Base-by-base conservation (phyloP, 1,140 invertebrate genomes). In the Magallana gigas region DNA sequence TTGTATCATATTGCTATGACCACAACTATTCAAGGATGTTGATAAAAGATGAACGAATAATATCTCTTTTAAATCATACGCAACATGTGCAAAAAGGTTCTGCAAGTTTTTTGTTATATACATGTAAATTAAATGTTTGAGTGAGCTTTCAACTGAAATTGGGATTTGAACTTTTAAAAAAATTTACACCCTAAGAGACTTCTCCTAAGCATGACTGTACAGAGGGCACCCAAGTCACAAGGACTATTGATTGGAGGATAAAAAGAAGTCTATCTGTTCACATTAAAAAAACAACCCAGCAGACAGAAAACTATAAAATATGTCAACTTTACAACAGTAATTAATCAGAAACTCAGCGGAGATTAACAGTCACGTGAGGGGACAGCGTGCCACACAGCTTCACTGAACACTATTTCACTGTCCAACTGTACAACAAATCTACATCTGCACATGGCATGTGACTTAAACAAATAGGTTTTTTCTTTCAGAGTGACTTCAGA, bases 321-420 rank as follows among this genome's bases (percentile, higher is more conserved):
- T 76, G 68, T 76, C 68, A 76, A 76, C 68, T 48, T 9, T 11
- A 76, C 11, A 8, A 18, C 23, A 36, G 68, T 76, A 76, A 76
- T 76, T 76, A 76, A 76, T 76, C 68, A 76, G 36, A 64, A 64
- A 76, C 23, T 76, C 68, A 76, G 11, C 68, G 68, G 68, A 76
- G 68, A 76, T 36, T 36, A 76, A 76, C 68, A 23, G 23, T 76
- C 68, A 76, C 14, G 68, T 76, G 68, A 76, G 23, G 11, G 36
- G 36, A 12, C 18, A 29, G 23, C 23, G 1, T 76, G 68, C 8
- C 18, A 68, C 64, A 23, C 23, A 68, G 64, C 18, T 68, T 7
- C 14, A 68, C n/a, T 23, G 23, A 68, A 76, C 36, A 29, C 23
- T 23, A 8, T 29, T 12, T 76, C 68, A 2, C 8, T 76, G 12